A percentile compares a stretch with the other conserved stretches of the same genome.
These are phyloP conservation scores for Flexamia atlantica DNA, from an alignment of 2,888 invertebrate species.

Conservation along the genomic window DNA sequence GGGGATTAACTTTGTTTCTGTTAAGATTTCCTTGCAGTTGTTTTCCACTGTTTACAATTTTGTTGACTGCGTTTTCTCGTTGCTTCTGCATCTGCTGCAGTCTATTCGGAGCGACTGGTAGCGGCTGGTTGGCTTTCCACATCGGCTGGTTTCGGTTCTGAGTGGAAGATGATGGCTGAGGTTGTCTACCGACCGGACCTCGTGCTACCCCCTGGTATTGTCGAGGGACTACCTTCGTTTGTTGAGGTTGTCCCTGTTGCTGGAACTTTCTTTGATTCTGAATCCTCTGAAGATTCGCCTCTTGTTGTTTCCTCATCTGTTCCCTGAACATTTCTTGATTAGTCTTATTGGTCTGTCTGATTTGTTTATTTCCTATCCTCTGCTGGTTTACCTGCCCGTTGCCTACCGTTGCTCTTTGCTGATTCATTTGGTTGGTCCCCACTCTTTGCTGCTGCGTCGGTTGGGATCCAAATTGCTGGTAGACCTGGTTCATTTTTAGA, in stretches of 20 bases:
- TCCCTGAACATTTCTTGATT: background rate
- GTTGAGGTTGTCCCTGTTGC: background rate
- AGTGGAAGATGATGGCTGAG: background rate
- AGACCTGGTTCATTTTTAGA: background rate
- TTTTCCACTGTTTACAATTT: background rate
- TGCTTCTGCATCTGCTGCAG: background rate
- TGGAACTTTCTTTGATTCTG: slow-evolving; percentile 26
- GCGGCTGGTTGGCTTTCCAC: background rate
- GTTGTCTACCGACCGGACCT: background rate
- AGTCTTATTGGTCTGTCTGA: background rate
- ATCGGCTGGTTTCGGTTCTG: background rate
- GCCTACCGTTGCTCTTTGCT: background rate
- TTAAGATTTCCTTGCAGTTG: background rate
- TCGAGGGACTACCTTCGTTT: background rate
- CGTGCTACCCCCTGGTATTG: too few relatives aligned
- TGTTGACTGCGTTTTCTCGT: background rate
- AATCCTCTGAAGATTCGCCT: background rate
- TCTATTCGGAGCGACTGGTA: background rate
- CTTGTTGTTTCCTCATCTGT: slow-evolving; percentile 38
- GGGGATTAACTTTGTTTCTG: background rate
- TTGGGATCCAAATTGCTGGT: background rate
- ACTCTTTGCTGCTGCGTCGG: background rate
- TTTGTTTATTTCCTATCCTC: background rate
- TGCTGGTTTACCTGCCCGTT: background rate
- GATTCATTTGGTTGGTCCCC: background rate